Conservation (phyloP, 1,140 invertebrate genomes). For the Drosophila teissieri region DNA sequence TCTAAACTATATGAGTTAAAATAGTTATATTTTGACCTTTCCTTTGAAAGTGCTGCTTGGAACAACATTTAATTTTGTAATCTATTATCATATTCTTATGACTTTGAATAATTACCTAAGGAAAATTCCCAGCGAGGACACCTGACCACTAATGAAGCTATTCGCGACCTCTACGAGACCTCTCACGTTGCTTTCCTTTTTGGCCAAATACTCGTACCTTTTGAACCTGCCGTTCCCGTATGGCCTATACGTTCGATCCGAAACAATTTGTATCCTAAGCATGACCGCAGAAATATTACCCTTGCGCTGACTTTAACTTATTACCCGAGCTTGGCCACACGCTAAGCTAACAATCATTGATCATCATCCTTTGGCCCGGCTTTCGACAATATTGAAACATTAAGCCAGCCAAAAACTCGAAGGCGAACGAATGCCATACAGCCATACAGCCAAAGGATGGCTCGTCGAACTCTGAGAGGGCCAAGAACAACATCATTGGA, state of each 20-base stretch:
- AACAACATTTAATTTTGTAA: neutral
- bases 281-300: conserved; percentile 47
- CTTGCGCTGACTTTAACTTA: conserved; percentile 53
- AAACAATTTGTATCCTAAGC: conserved; percentile 65
- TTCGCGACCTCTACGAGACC: conserved; percentile 19
- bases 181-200: conserved; percentile 36
- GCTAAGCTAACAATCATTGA: conserved; percentile 78
- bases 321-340: conserved; percentile 67
- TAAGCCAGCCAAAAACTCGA: conserved; percentile 43
- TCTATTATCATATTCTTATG: neutral
- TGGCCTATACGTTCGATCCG: neutral
- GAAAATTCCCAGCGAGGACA: conserved; percentile 1
- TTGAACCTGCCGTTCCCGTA: conserved; percentile 6
- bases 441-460: conserved; percentile 36
- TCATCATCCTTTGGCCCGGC: conserved; percentile 57
- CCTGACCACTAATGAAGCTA: conserved; percentile 30
- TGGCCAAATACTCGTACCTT: conserved; percentile 25
- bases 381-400: conserved; percentile 76
- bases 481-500: conserved; percentile 64
- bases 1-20: too few relatives aligned
- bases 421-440: conserved; percentile 34
- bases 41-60: too few relatives aligned
- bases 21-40: too few relatives aligned
- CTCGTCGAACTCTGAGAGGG: conserved; percentile 9
- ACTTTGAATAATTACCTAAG: conserved; percentile 4